phyloP scores from a whole-genome alignment of 2,888 invertebrate species.

The Rosalia funebris region DNA sequence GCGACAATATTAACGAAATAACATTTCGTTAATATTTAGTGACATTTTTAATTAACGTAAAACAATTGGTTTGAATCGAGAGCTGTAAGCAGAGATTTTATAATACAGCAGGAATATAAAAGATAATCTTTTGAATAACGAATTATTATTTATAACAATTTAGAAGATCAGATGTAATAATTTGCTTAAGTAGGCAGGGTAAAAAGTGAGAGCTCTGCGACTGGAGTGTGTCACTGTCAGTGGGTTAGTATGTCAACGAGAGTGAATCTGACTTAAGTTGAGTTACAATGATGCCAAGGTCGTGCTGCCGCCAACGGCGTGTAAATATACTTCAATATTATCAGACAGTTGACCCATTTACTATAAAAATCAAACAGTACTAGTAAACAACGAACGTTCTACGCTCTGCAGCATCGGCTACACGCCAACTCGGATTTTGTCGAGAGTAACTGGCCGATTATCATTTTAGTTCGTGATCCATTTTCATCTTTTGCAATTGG shows the following conservation, averaged over 20 bases:
- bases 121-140: no score
- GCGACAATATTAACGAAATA: no score
- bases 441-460: background rate
- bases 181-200: constrained; percentile 5
- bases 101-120: no score
- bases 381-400: constrained; percentile 16
- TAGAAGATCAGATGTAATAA: no score
- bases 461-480: constrained; percentile 32
- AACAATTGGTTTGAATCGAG: no score
- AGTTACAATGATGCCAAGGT: constrained; percentile 47
- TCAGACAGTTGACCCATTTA: constrained; percentile 48
- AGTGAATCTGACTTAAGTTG: constrained; percentile 55
- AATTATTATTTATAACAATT: no score
- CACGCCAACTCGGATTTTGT: constrained; percentile 6
- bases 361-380: constrained; percentile 28
- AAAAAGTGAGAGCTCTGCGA: constrained; percentile 30
- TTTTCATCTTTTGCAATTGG: no score
- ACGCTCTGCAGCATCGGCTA: background rate
- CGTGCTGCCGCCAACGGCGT: constrained; percentile 38
- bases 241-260: constrained; percentile 59
- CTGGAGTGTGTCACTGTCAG: constrained; percentile 54
- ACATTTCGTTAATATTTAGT: no score
- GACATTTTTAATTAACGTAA: no score
- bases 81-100: no score
- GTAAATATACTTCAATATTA: constrained; percentile 47